These are phyloP conservation scores for Rosalia funebris DNA, from an alignment of 2,888 invertebrate species.

Conservation along the genomic window DNA sequence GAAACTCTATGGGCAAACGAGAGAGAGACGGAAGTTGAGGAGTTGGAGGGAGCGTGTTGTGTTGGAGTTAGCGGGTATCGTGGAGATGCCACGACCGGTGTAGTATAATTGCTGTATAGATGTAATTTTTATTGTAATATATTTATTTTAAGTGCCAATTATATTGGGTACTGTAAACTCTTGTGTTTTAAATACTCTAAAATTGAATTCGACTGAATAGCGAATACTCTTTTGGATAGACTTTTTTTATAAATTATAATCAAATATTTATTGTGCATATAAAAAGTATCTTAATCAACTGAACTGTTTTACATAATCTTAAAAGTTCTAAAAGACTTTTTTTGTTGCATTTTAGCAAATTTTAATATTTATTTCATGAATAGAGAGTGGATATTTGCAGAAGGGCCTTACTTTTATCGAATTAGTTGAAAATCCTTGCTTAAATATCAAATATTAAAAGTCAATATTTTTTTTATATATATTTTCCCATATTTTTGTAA, in stretches of 20 bases:
- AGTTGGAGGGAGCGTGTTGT: background rate
- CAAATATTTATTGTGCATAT: background rate
- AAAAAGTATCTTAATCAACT: too few species aligned
- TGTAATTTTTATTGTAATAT: constrained; percentile 19
- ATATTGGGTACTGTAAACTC: constrained; percentile 20
- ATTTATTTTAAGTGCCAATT: constrained; percentile 20
- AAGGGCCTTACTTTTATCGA: too few species aligned
- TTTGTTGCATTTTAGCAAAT: too few species aligned
- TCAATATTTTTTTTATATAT: too few species aligned
- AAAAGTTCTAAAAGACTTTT: too few species aligned
- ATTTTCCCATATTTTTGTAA: too few species aligned
- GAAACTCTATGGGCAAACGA: constrained; percentile 32
- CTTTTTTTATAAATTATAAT: background rate
- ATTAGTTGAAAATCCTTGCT: too few species aligned
- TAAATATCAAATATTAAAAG: too few species aligned
- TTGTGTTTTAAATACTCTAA: constrained; percentile 16
- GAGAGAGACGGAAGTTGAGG: constrained; percentile 35
- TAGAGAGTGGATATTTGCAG: too few species aligned
- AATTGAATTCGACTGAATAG: background rate
- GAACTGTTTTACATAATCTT: too few species aligned
- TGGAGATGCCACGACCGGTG: background rate
- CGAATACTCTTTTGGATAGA: background rate
- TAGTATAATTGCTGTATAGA: constrained; percentile 17
- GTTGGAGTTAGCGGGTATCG: background rate
- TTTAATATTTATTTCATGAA: too few species aligned